Evolutionary conservation across 2,888 invertebrate species (phyloP).

Genomic region (Dryadula phaetusa): DNA sequence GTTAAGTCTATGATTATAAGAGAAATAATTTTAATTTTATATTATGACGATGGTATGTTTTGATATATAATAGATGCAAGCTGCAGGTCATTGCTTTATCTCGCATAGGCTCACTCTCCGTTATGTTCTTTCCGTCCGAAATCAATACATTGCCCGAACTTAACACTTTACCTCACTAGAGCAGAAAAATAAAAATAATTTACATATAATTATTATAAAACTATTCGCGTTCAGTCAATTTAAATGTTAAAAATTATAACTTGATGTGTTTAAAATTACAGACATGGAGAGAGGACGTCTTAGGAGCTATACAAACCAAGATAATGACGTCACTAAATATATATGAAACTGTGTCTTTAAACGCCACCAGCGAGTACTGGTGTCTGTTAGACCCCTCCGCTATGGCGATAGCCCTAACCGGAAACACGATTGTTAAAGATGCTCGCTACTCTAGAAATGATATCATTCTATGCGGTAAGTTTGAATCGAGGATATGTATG

Average conservation of each 20-base stretch:
- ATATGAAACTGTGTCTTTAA: slow-evolving; percentile 60
- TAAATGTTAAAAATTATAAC: background rate
- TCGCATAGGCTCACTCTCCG: too few relatives aligned
- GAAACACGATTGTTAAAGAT: slow-evolving; percentile 59
- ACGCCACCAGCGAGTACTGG: slow-evolving; percentile 53
- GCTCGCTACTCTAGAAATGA: slow-evolving; percentile 65
- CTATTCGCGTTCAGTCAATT: too few relatives aligned
- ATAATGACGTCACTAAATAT: slow-evolving; percentile 64
- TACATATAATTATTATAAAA: too few relatives aligned
- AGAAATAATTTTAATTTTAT: too few relatives aligned
- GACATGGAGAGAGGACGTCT: slow-evolving; percentile 62
- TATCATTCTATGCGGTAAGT: slow-evolving; percentile 65
- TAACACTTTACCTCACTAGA: too few relatives aligned
- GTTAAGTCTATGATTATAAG: too few relatives aligned
- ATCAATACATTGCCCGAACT: too few relatives aligned
- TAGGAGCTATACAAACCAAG: slow-evolving; percentile 63
- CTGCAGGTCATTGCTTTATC: too few relatives aligned
- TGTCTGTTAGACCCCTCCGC: slow-evolving; percentile 65
- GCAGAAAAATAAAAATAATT: background rate
- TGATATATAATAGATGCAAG: too few relatives aligned
- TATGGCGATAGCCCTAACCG: slow-evolving; percentile 57
- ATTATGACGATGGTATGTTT: too few relatives aligned
- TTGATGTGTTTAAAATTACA: slow-evolving; percentile 45
- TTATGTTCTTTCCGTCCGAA: too few relatives aligned
- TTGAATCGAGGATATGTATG: background rate